These are phyloP conservation scores for Oxyura jamaicensis DNA, from an alignment of 2,113 vertebrate genomes.

Conservation along the genomic window DNA sequence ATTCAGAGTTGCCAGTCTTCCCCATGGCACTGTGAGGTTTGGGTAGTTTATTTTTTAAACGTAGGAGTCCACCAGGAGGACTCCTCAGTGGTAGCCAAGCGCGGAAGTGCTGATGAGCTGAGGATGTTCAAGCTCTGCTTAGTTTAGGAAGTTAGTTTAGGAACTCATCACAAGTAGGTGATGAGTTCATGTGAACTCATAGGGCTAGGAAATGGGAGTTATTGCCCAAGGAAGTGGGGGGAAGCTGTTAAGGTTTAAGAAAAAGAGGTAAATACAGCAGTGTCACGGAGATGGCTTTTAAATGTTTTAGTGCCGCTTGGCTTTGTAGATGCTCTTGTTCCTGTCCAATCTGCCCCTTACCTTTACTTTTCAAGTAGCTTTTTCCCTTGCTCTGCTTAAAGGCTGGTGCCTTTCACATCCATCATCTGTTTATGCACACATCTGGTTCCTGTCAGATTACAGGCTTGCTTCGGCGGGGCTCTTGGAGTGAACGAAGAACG, in stretches of 20 bases:
- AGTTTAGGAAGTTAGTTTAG: not conserved
- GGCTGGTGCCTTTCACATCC: not conserved
- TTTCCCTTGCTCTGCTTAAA: not conserved
- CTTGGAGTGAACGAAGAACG: not conserved
- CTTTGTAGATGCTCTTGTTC: not conserved
- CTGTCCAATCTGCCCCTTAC: not conserved
- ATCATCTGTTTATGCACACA: not conserved
- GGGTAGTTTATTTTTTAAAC: not conserved
- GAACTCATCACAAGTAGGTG: not conserved
- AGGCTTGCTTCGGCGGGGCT: not conserved
- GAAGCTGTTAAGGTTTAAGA: not conserved
- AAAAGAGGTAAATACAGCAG: not conserved
- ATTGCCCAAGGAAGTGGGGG: not conserved
- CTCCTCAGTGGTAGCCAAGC: not conserved
- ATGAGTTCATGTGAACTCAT: not conserved
- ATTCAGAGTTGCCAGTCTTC: not conserved
- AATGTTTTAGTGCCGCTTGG: not conserved
- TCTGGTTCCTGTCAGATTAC: slow-evolving; percentile 7
- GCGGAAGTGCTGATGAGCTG: not conserved
- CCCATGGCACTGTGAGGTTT: accelerated
- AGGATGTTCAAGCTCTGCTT: not conserved
- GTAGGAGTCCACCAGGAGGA: not conserved
- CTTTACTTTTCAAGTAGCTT: not conserved
- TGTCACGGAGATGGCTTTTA: not conserved
- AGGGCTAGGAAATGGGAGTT: not conserved